Conservation (phyloP, 1,140 invertebrate species). For the Lucilia cuprina region DNA sequence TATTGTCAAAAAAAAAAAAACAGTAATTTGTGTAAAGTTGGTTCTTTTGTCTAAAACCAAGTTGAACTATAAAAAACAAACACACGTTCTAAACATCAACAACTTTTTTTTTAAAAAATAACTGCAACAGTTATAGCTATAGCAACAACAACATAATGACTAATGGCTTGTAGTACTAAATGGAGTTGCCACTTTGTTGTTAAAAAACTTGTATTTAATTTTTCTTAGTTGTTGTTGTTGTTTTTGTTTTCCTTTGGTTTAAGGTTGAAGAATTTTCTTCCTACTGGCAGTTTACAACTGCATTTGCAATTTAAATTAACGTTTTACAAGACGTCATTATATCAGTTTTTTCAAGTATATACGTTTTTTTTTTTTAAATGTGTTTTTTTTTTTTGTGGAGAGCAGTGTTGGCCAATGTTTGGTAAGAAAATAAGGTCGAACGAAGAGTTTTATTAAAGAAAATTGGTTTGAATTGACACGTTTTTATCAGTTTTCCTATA, state of each 20-base stretch:
- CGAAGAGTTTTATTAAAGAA: too few species aligned
- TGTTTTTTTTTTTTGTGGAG: not conserved
- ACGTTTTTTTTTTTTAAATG: not conserved
- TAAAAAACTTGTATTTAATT: not conserved
- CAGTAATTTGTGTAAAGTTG: slow-evolving; percentile 23
- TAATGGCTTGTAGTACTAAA: slow-evolving; percentile 28
- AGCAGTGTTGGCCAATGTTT: not conserved
- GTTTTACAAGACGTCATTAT: slow-evolving; percentile 33
- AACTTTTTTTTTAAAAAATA: not conserved
- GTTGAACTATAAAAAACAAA: slow-evolving; percentile 1
- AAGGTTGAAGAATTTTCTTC: slow-evolving; percentile 33
- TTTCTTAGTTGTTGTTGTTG: not conserved
- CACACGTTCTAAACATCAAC: not conserved
- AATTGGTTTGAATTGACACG: too few species aligned
- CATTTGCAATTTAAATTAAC: slow-evolving; percentile 37
- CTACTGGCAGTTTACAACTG: slow-evolving; percentile 31
- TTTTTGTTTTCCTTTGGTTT: not conserved
- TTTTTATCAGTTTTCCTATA: too few species aligned
- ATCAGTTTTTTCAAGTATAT: not conserved
- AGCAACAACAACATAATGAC: slow-evolving; percentile 14
- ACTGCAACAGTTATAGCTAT: not conserved
- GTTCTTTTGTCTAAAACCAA: not conserved
- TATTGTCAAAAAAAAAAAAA: slow-evolving; percentile 22
- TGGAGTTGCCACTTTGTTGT: slow-evolving; percentile 20
- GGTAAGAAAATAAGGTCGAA: not conserved